A percentile compares a stretch with the other conserved stretches of the same genome.
Conservation (phyloP, 2,888 invertebrate genomes). For the Tricholauxania praeusta region DNA sequence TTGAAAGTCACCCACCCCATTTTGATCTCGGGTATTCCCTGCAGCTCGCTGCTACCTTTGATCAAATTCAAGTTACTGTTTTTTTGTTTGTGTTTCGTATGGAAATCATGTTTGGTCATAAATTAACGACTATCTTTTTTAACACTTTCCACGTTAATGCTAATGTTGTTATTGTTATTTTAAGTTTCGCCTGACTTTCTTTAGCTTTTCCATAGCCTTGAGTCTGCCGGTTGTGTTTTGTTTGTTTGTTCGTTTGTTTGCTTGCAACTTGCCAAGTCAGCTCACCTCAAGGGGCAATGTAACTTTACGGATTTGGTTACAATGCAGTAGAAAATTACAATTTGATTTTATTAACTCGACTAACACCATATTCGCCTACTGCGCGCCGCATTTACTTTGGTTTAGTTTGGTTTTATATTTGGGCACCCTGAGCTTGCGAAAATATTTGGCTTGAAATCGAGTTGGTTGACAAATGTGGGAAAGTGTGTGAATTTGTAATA, state of each 20-base stretch:
- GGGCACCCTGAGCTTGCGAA: neutral
- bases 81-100: too few species aligned
- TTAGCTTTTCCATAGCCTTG: neutral
- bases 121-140: too few species aligned
- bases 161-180: too few species aligned
- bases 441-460: constrained; percentile 1
- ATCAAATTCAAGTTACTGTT: too few species aligned
- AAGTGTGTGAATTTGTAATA: constrained; percentile 3
- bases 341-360: constrained; percentile 26
- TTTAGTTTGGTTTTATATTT: neutral
- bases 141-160: too few species aligned
- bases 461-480: constrained; percentile 16
- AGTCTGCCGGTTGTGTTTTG: too few species aligned
- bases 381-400: neutral
- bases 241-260: too few species aligned
- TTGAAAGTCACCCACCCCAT: too few species aligned
- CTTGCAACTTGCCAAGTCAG: neutral
- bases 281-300: constrained; percentile 52
- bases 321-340: constrained; percentile 23
- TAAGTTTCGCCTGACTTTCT: neutral
- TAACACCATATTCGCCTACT: neutral
- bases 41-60: too few species aligned
- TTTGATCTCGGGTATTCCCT: too few species aligned
- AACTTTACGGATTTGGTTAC: constrained; percentile 57
- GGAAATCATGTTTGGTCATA: too few species aligned